Percentiles rank a stretch among this genome's conserved stretches.
These are phyloP conservation scores for Caenorhabditis sinica DNA, from an alignment of 2,888 invertebrate genomes.

Conservation along the genomic window DNA sequence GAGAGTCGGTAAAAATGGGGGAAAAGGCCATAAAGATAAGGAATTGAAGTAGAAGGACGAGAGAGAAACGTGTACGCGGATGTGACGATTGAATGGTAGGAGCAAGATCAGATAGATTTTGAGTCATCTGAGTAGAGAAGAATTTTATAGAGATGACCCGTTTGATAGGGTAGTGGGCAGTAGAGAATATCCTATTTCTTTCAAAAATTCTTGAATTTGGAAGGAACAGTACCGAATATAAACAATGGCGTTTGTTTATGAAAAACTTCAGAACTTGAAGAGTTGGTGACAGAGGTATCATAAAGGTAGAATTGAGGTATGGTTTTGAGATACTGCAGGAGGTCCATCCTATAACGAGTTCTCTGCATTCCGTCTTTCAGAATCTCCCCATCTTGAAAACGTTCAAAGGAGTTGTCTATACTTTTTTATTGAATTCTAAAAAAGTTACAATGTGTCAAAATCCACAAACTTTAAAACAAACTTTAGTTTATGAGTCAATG, in stretches of 20 bases:
- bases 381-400: too few relatives aligned
- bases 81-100: conserved; percentile 36
- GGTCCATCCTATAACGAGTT: too few relatives aligned
- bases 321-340: too few relatives aligned
- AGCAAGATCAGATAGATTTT: conserved; percentile 15
- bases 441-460: background rate
- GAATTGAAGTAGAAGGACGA: background rate
- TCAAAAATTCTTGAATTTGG: background rate
- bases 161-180: background rate
- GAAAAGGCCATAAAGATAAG: conserved; percentile 64
- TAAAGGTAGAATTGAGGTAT: too few relatives aligned
- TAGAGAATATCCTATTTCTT: background rate
- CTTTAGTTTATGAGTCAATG: background rate
- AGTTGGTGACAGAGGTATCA: too few relatives aligned
- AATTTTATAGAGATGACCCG: too few relatives aligned
- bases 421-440: too few relatives aligned
- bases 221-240: too few relatives aligned
- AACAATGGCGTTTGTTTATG: background rate
- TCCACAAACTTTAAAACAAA: background rate
- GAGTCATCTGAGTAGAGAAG: background rate
- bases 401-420: too few relatives aligned
- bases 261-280: too few relatives aligned
- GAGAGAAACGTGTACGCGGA: conserved; percentile 59
- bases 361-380: too few relatives aligned
- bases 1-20: conserved; percentile 53